These are phyloP conservation scores for Ameiurus melas DNA, from an alignment of 2,113 vertebrate species.

Conservation along the genomic window DNA sequence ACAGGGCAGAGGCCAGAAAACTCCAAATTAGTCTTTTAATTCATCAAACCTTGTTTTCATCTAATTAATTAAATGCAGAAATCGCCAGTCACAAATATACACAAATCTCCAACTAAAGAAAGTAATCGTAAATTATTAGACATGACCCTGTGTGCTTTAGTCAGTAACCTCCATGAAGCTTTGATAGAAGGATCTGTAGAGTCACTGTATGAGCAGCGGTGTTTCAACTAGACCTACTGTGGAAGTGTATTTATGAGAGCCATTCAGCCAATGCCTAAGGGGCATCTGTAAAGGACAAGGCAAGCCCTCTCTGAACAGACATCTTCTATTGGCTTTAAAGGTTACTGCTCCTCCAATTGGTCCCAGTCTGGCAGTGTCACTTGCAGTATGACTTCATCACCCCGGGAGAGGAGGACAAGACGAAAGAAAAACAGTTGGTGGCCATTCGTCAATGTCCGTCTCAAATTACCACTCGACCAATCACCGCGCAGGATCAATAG, in stretches of 20 bases:
- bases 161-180: not conserved
- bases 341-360: slow-evolving; percentile 70
- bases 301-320: slow-evolving; percentile 50
- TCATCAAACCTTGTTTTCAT: not conserved
- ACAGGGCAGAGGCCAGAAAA: not conserved
- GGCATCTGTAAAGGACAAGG: slow-evolving; percentile 52
- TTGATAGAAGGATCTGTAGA: slow-evolving; percentile 8
- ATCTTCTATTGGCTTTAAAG: slow-evolving; percentile 67
- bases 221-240: slow-evolving; percentile 39
- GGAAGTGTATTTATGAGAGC: slow-evolving; percentile 62
- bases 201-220: slow-evolving; percentile 6
- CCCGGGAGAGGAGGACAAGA: slow-evolving; percentile 65
- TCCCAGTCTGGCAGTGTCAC: slow-evolving; percentile 68
- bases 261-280: slow-evolving; percentile 55
- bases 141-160: not conserved
- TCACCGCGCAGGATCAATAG: slow-evolving; percentile 82
- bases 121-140: not conserved
- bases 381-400: slow-evolving; percentile 76
- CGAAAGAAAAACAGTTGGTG: slow-evolving; percentile 74
- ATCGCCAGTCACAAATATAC: not conserved
- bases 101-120: not conserved
- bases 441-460: slow-evolving; percentile 85
- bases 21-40: not conserved
- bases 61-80: not conserved
- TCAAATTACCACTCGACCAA: slow-evolving; percentile 80